Evolutionary conservation across 2,888 invertebrate species (phyloP).

Genomic region (Odontothrips loti): DNA sequence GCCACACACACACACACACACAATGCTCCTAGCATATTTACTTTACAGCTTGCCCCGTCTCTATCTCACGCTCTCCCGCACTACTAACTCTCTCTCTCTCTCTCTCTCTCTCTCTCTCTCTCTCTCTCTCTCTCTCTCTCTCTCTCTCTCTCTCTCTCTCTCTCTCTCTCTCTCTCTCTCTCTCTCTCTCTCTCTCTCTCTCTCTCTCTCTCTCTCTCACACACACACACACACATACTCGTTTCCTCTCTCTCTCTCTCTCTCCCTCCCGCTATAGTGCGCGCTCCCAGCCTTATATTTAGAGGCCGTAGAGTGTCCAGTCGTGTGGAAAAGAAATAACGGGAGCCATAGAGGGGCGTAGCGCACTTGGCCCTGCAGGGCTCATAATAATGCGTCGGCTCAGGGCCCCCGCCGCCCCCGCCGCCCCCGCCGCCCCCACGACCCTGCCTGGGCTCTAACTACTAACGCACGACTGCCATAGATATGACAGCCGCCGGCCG

Average conservation of each 20-base stretch:
- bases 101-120: background rate
- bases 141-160: background rate
- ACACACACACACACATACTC: too few species aligned
- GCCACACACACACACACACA: too few species aligned
- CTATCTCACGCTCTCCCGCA: background rate
- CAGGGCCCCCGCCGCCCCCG: too few species aligned
- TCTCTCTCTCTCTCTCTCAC: background rate
- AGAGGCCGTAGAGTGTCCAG: conserved; percentile 1
- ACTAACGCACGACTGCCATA: background rate
- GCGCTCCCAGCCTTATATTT: background rate
- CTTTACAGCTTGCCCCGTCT: background rate
- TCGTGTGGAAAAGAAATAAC: conserved; percentile 8
- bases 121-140: background rate
- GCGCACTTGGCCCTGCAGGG: too few species aligned
- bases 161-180: background rate
- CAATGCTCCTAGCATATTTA: conserved; percentile 19
- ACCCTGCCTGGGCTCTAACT: background rate
- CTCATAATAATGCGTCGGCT: background rate
- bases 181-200: background rate
- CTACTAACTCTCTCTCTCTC: background rate
- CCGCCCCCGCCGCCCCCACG: too few species aligned
- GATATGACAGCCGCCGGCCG: background rate
- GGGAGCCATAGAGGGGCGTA: background rate
- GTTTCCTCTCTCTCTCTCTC: background rate
- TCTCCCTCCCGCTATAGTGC: background rate